Evolutionary conservation across 2,113 vertebrate species (phyloP), one percentile per base, ranked within the genome.

Genomic region (Anhinga anhinga): DNA sequence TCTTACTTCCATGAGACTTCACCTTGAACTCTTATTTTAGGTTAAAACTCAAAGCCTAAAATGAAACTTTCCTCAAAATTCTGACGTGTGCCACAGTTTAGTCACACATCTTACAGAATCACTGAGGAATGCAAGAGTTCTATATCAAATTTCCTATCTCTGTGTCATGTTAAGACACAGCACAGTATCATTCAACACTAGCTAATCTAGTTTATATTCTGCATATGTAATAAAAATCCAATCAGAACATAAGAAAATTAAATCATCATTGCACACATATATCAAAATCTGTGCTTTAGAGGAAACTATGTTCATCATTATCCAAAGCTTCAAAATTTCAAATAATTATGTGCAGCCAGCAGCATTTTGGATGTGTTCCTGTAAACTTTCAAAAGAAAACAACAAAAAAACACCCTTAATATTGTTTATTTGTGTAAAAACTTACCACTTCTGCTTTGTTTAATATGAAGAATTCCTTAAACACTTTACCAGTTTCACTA

Each of bases 61-160:
- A 45, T 9, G 29, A 82, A 95, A 29, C 15, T 86, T 82, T 34
- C 18, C 10, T 70, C 40, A 50, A 34, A 92, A 86, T 62, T 25
- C 20, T 20, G 59, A 2, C 0, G 0, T 19, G 7, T 17, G 11
- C 36, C 9, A 36, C 23, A 27, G 8, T 66, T n/a, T 29, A 45
- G 7, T 32, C 67, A 84, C 69, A 50, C 4, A 30, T 65, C 6
- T 61, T 53, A 15, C 5, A 62, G 59, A 66, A 84, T 67, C 49
- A 63, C 42, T 27, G 23, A 62, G 17, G 26, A 78, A 42, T 53
- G 25, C 7, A 56, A 36, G 53, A 45, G 7, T 29, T 50, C 25
- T 49, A 20, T 20, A 42, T 81, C 38, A 45, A 91, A 56, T 7
- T 50, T 32, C 3, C 0, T 42, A 79, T 58, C 15, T 63, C 26